These are phyloP conservation scores for Scaptomyza cyrtandrae DNA, from an alignment of 2,888 invertebrate species.

Conservation along the genomic window DNA sequence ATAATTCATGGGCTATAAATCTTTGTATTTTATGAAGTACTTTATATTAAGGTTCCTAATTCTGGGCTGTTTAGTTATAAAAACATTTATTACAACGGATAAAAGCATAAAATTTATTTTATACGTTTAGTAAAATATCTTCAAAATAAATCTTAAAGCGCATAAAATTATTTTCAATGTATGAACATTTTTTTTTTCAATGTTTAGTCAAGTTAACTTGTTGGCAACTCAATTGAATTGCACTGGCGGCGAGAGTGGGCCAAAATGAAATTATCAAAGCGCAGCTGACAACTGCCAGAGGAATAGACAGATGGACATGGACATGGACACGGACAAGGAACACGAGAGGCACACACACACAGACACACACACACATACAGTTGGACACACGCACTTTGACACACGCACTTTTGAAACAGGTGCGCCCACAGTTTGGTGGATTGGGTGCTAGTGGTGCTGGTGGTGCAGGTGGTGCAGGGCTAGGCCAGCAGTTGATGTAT, in stretches of 20 bases:
- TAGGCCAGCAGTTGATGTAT: slow-evolving; percentile 62
- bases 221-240: slow-evolving; percentile 56
- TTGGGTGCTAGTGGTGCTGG: not conserved
- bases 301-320: slow-evolving; percentile 58
- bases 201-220: slow-evolving; percentile 5
- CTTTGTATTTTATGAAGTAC: too few relatives aligned
- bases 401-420: slow-evolving; percentile 76
- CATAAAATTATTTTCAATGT: too few relatives aligned
- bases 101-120: too few relatives aligned
- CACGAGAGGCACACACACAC: slow-evolving; percentile 27
- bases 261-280: slow-evolving; percentile 77
- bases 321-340: slow-evolving; percentile 53
- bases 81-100: too few relatives aligned
- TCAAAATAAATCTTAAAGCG: too few relatives aligned
- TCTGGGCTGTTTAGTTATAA: too few relatives aligned
- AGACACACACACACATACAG: slow-evolving; percentile 24
- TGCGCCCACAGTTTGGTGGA: slow-evolving; percentile 36
- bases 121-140: too few relatives aligned
- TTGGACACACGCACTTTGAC: slow-evolving; percentile 74
- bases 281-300: slow-evolving; percentile 70
- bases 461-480: slow-evolving; percentile 10
- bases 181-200: too few relatives aligned
- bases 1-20: too few relatives aligned
- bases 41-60: too few relatives aligned
- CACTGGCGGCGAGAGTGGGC: slow-evolving; percentile 50